Evolutionary conservation across 1,140 invertebrate species (phyloP).

Genomic region (Drosophila melanica): DNA sequence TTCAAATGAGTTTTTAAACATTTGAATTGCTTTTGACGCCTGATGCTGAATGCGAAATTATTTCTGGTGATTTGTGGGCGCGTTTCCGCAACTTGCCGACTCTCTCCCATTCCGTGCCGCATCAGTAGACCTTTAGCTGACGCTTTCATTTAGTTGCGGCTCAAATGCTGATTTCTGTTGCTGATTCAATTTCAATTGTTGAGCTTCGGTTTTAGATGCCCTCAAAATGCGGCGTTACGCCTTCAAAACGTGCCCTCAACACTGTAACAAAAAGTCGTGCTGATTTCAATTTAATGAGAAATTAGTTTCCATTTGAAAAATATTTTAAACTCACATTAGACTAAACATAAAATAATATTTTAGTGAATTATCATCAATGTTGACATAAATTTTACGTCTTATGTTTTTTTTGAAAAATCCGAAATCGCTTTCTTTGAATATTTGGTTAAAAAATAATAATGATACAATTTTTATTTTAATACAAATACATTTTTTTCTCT

Average conservation of each 20-base stretch:
- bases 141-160: constrained; percentile 59
- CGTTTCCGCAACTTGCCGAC: neutral
- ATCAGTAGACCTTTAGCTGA: neutral
- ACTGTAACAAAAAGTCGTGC: neutral
- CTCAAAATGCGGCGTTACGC: constrained; percentile 5
- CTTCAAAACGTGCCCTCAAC: constrained; percentile 1
- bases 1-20: constrained; percentile 70
- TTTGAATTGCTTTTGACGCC: constrained; percentile 67
- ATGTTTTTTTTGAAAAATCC: too few species aligned
- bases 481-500: neutral
- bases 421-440: too few species aligned
- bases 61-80: constrained; percentile 59
- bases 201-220: constrained; percentile 46
- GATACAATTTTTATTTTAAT: too few species aligned
- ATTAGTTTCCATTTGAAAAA: too few species aligned
- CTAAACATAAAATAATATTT: too few species aligned
- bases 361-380: too few species aligned
- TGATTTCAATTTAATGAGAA: too few species aligned
- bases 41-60: constrained; percentile 67
- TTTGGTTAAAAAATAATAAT: too few species aligned
- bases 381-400: too few species aligned
- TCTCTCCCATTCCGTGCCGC: too few species aligned
- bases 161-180: constrained; percentile 62
- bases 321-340: too few species aligned
- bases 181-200: constrained; percentile 69